Conservation (phyloP, 2,113 vertebrate genomes). For the Oncorhynchus mykiss region DNA sequence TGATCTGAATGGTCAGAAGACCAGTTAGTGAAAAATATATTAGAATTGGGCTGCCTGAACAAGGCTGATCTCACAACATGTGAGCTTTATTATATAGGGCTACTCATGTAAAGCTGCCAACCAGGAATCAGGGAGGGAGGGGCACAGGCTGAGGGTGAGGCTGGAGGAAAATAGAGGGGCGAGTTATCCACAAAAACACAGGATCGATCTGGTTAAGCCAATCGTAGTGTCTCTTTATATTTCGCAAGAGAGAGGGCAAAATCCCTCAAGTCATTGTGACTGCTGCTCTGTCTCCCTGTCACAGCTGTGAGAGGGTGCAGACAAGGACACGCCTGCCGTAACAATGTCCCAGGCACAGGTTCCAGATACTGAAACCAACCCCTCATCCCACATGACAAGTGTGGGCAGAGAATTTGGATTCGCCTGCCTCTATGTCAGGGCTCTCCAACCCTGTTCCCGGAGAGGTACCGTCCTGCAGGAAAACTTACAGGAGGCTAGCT, state of each 20-base stretch:
- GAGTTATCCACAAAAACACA: not conserved
- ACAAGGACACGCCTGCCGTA: not conserved
- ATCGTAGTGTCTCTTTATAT: not conserved
- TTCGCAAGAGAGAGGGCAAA: not conserved
- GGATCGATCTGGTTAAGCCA: not conserved
- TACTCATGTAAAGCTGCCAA: not conserved
- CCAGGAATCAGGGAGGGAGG: not conserved
- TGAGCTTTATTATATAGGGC: not conserved
- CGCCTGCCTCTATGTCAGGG: constrained; percentile 9
- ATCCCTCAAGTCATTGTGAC: constrained; percentile 23
- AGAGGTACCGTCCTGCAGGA: no score
- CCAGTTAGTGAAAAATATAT: no score
- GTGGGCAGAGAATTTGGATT: not conserved
- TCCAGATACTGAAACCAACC: constrained; percentile 5
- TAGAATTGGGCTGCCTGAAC: not conserved
- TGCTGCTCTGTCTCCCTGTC: not conserved
- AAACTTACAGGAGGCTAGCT: no score
- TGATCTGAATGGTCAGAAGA: no score
- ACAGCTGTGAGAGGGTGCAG: not conserved
- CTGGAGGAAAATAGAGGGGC: not conserved
- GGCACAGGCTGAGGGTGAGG: not conserved
- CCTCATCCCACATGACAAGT: not conserved
- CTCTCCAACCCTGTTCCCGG: no score
- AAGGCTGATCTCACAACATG: not conserved
- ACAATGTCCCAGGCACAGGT: not conserved